Evolutionary conservation across 2,113 vertebrate species (phyloP), one percentile per base, ranked within the genome.

Genomic region (Scytalopus superciliaris): DNA sequence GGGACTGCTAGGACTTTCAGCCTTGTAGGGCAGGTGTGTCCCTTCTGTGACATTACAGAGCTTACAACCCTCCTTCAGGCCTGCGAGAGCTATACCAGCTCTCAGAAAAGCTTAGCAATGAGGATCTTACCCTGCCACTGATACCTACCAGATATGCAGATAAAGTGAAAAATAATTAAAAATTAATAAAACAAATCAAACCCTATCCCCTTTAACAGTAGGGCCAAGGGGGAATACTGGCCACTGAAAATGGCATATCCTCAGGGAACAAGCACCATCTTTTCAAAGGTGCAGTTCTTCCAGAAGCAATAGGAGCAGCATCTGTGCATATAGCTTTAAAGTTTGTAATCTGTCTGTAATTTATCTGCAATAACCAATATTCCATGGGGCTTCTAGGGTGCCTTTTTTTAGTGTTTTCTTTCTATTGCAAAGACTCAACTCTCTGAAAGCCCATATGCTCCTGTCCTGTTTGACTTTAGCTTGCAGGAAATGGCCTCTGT

Each of bases 401-500:
- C 7, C 53, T 79, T 53, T 69, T 66, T 88, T 82, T 33, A 57
- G 63, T 30, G 63, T 90, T 89, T 73, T 89, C 52, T 70, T 90
- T 49, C 57, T 62, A 49, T 27, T 74, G 87, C 70, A 95, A 94
- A 90, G 77, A 83, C 72, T 69, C 57, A 89, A 1, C 57, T 79
- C 84, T 90, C 84, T 93, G 74, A 91, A 93, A 95, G 96, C 84
- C 90, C 95, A 94, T 93, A 91, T 94, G 94, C 90, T 92, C 50
- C 90, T 97, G 94, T 93, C 90, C 92, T 95, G 85, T 86, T 96
- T 95, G 96, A 94, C 91, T 93, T 82, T 19, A 91, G 78, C 18
- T 0, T 87, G 91, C 89, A 95, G 96, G 96, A 97, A 94, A 93
- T 94, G 94, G 93, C 96, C 93, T 95, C 90, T 87, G 89, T 95